A percentile compares a stretch with the other conserved stretches of the same genome.
Evolutionary conservation across 2,888 invertebrate genomes (phyloP).

Genomic region (Ennomos fuscantarius): DNA sequence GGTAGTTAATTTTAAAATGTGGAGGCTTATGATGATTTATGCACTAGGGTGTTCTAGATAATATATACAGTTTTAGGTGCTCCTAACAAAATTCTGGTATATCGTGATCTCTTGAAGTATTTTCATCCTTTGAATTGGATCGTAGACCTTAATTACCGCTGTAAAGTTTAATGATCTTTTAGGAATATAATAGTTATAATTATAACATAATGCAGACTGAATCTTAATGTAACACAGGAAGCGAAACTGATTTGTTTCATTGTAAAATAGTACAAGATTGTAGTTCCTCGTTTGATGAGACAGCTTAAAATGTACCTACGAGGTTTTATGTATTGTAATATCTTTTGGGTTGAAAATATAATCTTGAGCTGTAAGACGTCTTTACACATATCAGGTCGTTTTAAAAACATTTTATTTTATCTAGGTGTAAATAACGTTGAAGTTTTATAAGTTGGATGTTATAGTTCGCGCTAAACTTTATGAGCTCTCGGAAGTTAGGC

Average conservation of each 20-base stretch:
- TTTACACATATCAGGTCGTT: constrained; percentile 7
- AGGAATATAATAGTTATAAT: not conserved
- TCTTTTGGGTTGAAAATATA: constrained; percentile 3
- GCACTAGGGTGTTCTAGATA: constrained; percentile 16
- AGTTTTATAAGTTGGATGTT: too few relatives aligned
- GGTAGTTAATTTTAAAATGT: not conserved
- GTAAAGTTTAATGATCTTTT: not conserved
- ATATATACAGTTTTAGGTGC: constrained; percentile 21
- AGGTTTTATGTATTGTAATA: not conserved
- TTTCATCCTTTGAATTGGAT: constrained; percentile 1
- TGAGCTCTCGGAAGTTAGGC: too few relatives aligned
- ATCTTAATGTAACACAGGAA: constrained; percentile 3
- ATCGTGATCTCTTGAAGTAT: constrained; percentile 19
- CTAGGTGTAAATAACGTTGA: too few relatives aligned
- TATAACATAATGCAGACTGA: constrained; percentile 7
- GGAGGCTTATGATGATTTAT: constrained; percentile 9
- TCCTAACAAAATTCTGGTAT: constrained; percentile 17
- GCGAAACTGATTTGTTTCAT: constrained; percentile 7
- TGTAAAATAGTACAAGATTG: constrained; percentile 9
- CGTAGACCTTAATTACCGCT: too few relatives aligned
- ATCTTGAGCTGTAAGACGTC: not conserved
- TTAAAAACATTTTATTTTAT: not conserved
- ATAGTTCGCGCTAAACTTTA: too few relatives aligned
- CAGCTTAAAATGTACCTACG: not conserved
- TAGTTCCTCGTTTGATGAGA: constrained; percentile 13